Evolutionary conservation across 2,888 invertebrate genomes (phyloP).

Genomic region (Theristus sp.): DNA sequence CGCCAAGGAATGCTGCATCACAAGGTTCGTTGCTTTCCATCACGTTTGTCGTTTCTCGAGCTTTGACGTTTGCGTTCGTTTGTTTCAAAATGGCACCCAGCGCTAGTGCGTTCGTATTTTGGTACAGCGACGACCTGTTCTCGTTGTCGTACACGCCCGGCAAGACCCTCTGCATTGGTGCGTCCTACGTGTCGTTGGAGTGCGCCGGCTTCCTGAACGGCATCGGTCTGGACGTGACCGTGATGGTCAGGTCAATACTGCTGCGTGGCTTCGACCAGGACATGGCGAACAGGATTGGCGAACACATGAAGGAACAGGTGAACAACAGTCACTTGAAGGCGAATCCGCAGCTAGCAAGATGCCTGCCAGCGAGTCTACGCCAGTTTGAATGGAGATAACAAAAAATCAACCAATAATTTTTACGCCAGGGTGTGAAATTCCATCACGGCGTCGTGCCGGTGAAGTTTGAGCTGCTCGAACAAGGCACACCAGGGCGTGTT

Average conservation of each 20-base stretch:
- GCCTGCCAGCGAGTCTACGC: too few relatives aligned
- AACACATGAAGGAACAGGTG: conserved; percentile 36
- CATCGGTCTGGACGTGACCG: conserved; percentile 33
- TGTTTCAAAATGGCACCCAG: too few relatives aligned
- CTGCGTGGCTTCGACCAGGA: conserved; percentile 44
- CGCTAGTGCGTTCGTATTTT: too few relatives aligned
- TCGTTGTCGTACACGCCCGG: conserved; percentile 37
- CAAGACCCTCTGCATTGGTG: conserved; percentile 42
- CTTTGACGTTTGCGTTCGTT: neutral
- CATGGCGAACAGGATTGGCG: conserved; percentile 39
- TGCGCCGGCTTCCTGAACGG: conserved; percentile 42
- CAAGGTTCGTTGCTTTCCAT: conserved; percentile 33
- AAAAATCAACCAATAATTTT: neutral
- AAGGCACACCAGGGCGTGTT: conserved; percentile 27
- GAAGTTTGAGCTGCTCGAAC: conserved; percentile 40
- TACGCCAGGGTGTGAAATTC: neutral
- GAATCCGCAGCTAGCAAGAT: too few relatives aligned
- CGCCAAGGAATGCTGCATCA: conserved; percentile 37
- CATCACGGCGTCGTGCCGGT: neutral
- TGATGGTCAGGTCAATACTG: conserved; percentile 41
- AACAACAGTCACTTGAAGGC: too few relatives aligned
- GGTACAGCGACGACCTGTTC: conserved; percentile 41
- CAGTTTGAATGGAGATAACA: conserved; percentile 22
- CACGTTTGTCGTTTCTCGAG: too few relatives aligned
- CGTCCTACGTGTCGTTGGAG: conserved; percentile 42